Evolutionary conservation across 2,797 vertebrate species (phyloP).

Genomic region (Pangasius mekongensis): DNA sequence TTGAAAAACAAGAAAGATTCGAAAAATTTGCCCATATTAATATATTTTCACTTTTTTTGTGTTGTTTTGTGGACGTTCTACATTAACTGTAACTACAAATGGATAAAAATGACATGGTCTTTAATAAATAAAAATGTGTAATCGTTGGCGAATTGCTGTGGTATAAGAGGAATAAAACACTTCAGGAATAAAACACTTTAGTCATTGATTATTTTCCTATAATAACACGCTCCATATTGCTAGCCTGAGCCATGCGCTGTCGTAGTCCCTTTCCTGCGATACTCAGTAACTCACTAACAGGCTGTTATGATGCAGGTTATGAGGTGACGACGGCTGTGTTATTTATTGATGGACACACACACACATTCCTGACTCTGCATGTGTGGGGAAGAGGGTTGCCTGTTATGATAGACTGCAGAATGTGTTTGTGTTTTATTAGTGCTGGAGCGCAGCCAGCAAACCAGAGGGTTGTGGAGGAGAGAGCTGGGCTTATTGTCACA

Average conservation of each 20-base stretch:
- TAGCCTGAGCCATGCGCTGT: not conserved
- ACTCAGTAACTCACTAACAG: slow-evolving; percentile 20
- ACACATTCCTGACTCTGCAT: slow-evolving; percentile 14
- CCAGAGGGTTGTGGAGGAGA: not conserved
- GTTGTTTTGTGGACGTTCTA: not conserved
- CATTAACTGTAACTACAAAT: not conserved
- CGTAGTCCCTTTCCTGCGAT: not conserved
- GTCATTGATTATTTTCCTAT: not conserved
- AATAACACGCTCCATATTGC: too few species aligned
- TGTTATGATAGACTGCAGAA: slow-evolving; percentile 41
- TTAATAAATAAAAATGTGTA: not conserved
- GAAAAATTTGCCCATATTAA: too few species aligned
- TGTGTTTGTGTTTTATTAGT: slow-evolving; percentile 40
- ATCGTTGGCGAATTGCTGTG: not conserved
- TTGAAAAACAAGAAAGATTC: not conserved
- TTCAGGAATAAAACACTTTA: not conserved
- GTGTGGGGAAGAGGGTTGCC: not conserved
- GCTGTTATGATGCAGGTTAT: slow-evolving; percentile 43
- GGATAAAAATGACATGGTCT: not conserved
- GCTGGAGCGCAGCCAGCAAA: slow-evolving; percentile 38
- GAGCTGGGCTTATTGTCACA: slow-evolving; percentile 10
- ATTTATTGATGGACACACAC: slow-evolving; percentile 34
- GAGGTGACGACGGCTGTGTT: slow-evolving; percentile 24
- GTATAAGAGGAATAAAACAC: not conserved
- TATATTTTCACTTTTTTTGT: not conserved